These are phyloP conservation scores for Theristus sp. DNA, from an alignment of 2,888 invertebrate species.

Conservation along the genomic window DNA sequence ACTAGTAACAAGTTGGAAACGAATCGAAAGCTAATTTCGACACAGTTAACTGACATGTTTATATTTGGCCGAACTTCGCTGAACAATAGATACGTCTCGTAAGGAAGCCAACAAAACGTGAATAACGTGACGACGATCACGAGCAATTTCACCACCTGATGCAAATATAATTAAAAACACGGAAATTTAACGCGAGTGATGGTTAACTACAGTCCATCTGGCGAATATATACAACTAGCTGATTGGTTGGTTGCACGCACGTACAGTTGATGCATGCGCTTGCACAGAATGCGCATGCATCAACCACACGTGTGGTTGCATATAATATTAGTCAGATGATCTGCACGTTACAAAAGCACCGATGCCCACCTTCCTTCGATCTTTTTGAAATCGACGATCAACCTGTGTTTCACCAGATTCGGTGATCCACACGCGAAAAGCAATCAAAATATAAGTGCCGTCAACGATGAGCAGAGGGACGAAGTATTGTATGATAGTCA, in stretches of 20 bases:
- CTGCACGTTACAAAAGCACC: too few relatives aligned
- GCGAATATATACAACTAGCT: too few relatives aligned
- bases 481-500: conserved; percentile 43
- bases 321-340: too few relatives aligned
- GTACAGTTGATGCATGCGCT: too few relatives aligned
- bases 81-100: conserved; percentile 33
- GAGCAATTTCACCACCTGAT: conserved; percentile 24
- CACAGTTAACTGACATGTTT: background rate
- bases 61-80: conserved; percentile 12
- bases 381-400: background rate
- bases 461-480: conserved; percentile 61
- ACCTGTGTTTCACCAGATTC: conserved; percentile 39
- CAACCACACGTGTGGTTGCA: too few relatives aligned
- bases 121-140: conserved; percentile 35
- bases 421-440: conserved; percentile 56
- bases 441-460: conserved; percentile 61
- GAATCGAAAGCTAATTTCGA: too few relatives aligned
- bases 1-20: too few relatives aligned
- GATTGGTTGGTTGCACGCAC: too few relatives aligned
- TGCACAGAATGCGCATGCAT: too few relatives aligned
- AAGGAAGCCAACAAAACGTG: conserved; percentile 36
- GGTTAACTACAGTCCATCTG: too few relatives aligned
- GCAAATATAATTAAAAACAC: too few relatives aligned
- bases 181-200: too few relatives aligned
- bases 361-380: background rate